Conservation (phyloP, 2,888 invertebrate genomes). For the Azorinus chamasolen region DNA sequence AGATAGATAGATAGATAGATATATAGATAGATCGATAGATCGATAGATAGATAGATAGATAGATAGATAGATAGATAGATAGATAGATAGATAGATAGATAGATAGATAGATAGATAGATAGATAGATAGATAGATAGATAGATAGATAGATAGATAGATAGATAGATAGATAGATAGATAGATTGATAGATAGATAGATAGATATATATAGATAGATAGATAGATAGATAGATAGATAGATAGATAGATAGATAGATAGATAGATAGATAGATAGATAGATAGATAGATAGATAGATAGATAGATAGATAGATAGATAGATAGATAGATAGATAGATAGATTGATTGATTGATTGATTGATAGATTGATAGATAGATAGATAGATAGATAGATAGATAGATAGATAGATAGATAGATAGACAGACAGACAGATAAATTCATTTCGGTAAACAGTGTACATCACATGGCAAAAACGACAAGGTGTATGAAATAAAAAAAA, state of each 20-base stretch:
- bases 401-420: neutral
- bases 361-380: neutral
- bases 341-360: slow-evolving; percentile 4
- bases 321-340: slow-evolving; percentile 12
- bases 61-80: slow-evolving; percentile 1
- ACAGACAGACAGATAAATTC: no score
- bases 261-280: neutral
- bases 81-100: neutral
- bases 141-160: slow-evolving; percentile 7
- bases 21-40: no score
- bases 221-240: neutral
- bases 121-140: slow-evolving; percentile 7
- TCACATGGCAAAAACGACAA: no score
- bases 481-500: no score
- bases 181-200: no score
- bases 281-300: neutral
- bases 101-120: slow-evolving; percentile 2
- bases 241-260: slow-evolving; percentile 2
- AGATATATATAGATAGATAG: no score
- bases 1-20: no score
- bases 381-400: slow-evolving; percentile 4
- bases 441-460: no score
- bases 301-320: neutral
- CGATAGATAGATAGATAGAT: slow-evolving; percentile 6
- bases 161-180: slow-evolving; percentile 7